phyloP scores from a whole-genome alignment of 2,888 invertebrate genomes.

The Cantharis nigra region DNA sequence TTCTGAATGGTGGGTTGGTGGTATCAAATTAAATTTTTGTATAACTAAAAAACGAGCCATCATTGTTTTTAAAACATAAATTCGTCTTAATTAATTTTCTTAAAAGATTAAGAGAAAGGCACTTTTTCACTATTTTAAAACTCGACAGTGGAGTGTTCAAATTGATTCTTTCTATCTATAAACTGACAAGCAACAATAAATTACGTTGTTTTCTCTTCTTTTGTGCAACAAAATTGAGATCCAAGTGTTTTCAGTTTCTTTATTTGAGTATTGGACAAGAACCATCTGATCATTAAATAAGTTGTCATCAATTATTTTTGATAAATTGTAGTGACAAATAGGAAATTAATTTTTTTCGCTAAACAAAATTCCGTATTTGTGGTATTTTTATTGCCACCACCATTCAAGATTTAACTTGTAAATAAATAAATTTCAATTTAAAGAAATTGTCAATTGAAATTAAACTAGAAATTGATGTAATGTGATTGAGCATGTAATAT shows the following conservation, averaged over 20 bases:
- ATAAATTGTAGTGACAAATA: constrained; percentile 14
- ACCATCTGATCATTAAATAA: constrained; percentile 34
- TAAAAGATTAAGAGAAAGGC: neutral
- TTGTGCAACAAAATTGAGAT: constrained; percentile 33
- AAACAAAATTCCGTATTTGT: neutral
- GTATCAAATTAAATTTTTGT: neutral
- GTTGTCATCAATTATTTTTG: constrained; percentile 35
- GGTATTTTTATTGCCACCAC: neutral
- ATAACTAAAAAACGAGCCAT: neutral
- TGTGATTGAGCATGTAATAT: constrained; percentile 34
- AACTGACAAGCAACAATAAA: constrained; percentile 36
- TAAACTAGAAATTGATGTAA: constrained; percentile 31
- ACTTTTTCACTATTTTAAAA: neutral
- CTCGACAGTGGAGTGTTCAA: constrained; percentile 14
- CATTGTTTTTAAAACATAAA: neutral
- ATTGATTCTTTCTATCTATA: constrained; percentile 37
- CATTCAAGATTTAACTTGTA: neutral
- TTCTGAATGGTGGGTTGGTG: neutral
- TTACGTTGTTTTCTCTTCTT: constrained; percentile 38
- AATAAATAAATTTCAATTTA: neutral
- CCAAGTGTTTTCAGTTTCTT: constrained; percentile 23
- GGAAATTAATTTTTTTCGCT: constrained; percentile 1
- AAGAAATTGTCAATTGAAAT: neutral
- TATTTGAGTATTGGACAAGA: constrained; percentile 25
- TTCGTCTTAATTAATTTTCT: neutral